Conservation (phyloP, 2,888 invertebrate genomes). For the Cantharis lateralis region DNA sequence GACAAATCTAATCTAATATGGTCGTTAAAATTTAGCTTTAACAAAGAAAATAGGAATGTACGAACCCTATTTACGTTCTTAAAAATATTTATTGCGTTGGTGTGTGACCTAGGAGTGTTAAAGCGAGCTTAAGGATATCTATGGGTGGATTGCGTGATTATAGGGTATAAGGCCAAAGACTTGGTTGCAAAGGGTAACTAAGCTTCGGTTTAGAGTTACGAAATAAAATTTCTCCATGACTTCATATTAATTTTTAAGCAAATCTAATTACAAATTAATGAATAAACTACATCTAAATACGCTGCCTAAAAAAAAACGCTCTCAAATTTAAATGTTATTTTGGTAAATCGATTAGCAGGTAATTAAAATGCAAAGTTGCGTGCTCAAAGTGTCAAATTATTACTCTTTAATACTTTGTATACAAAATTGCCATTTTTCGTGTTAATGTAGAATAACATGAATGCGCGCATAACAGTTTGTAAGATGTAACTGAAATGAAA, state of each 20-base stretch:
- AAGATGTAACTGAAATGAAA: constrained; percentile 6
- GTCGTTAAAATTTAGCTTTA: background rate
- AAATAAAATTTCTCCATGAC: background rate
- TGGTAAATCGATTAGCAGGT: background rate
- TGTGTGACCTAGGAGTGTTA: constrained; percentile 43
- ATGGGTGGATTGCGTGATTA: constrained; percentile 45
- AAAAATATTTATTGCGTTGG: constrained; percentile 41
- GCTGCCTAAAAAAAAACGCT: background rate
- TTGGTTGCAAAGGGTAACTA: constrained; percentile 30
- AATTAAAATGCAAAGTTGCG: background rate
- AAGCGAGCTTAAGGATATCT: constrained; percentile 45
- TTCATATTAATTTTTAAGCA: background rate
- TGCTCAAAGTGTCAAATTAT: background rate
- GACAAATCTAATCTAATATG: background rate
- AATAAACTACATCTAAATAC: background rate
- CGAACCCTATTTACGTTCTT: constrained; percentile 13
- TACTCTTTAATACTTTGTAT: background rate
- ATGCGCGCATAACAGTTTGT: background rate
- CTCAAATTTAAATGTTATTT: background rate
- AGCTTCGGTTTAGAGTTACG: constrained; percentile 17
- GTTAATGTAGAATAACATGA: background rate
- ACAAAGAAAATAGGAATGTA: background rate
- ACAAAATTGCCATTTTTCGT: background rate
- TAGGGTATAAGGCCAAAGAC: constrained; percentile 37
- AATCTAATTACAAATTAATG: background rate